Evolutionary conservation across 2,888 invertebrate genomes (phyloP), one percentile per base, ranked within the genome.

Genomic region (Drosophila bunnanda): DNA sequence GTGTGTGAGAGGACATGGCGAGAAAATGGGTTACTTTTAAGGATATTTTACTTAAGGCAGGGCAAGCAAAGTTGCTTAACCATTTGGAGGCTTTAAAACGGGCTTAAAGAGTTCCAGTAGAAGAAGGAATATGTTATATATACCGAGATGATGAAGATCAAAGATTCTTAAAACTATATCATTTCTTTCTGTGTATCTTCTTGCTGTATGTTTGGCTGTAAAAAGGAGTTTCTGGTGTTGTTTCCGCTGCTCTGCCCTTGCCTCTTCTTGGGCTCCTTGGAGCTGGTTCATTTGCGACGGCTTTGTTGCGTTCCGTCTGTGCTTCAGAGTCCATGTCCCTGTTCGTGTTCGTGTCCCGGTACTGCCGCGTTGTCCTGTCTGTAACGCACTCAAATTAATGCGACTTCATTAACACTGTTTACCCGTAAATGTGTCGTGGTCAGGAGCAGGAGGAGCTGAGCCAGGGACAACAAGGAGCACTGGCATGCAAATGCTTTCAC

Each of bases 321-420:
- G 61, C 61, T 43, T 10, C 38, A 34, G 48, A 48, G 17, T 52
- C 32, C 50, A 41, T 43, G 59, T 50, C 43, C 64, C 4, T 50
- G 50, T 13, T 32, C 20, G 20, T 52, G 32, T 52, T 22, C 50
- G 15, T 34, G 50, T 34, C 32, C 50, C 38, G 39, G 56, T 44
- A 34, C 64, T 53, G 28, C 39, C 44, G 76, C 69, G 67, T 77
- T 75, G 80, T 70, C 73, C 62, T 78, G 76, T 28, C 22, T 58
- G 69, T 80, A 82, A 82, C 81, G 80, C 80, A 83, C 88, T 81
- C 76, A 86, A 86, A 86, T 83, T 81, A 86, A 86, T 86, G 85
- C 83, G 83, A 86, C 85, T 86, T 86, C 86, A 86, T 86, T 86
- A 88, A 86, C 88, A 83, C 80, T 88, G 80, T 88, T 88, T 88